Base-by-base conservation (phyloP, 2,113 vertebrate species). In the Circaetus gallicus region DNA sequence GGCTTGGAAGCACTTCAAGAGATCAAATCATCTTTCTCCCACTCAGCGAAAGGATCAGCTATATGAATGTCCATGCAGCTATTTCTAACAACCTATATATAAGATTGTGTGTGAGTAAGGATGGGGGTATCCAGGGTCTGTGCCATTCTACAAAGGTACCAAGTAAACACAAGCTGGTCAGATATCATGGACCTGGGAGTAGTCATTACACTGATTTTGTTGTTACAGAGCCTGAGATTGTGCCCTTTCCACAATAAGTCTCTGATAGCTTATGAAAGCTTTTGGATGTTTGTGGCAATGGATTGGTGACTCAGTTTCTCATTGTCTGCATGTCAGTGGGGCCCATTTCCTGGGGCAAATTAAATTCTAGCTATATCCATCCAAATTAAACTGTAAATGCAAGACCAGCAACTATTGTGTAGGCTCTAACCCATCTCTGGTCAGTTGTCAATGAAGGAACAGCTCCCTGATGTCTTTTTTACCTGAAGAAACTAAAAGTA, bases 401-500 rank as follows among this genome's bases (percentile, higher is more conserved):
- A 61, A 82, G 28, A 55, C 0, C 0, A 73, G 49, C 56, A 73
- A 70, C 66, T 63, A 63, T 89, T 69, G 93, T 81, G 69, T 58
- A 42, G 55, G 8, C n/a, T 96, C 50, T 79, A 86, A 40, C 34
- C 49, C 58, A 55, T 52, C 31, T 36, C 73, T 90, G 67, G 25
- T 50, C 84, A 4, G 59, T 16, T 77, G 38, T 49, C 87, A 65
- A 67, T 7, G 69, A 42, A 80, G 56, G 89, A 97, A 34, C 79
- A 79, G 72, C n/a, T 95, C 69, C 67, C 62, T 59, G 20, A 25
- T 93, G 71, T 58, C 93, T 95, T 36, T 92, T 91, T 71, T 74
- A 97, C 94, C 93, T 91, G 67, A 86, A 95, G 92, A 96, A 96
- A 95, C 87, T 82, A 66, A 52, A 65, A 92, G 85, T 86, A 95